Base-by-base conservation (phyloP, 2,113 vertebrate species). In the Clupea harengus region DNA sequence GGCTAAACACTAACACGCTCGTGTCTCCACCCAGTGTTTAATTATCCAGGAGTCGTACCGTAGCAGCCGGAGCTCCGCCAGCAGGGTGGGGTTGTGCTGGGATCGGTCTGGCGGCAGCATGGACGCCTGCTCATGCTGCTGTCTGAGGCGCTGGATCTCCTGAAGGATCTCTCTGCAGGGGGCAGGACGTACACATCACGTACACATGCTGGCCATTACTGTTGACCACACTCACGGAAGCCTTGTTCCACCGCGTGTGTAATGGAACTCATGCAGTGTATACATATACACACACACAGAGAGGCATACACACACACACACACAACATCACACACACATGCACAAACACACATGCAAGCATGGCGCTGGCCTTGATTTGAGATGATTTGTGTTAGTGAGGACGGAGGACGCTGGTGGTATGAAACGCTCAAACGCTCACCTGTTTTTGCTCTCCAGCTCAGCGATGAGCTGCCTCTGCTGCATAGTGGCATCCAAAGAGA, bases 371-470 rank as follows among this genome's bases (percentile, higher is more conserved):
- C 6, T 20, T 4, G 15, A 20, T 47, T 47, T 2, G 8, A 22
- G 54, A 39, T 60, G 20, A 60, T 60, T 4, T 60, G 54, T 60
- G 54, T 60, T 60, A 60, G 6, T 20, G 20, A 20, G 54, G 20
- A 39, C 39, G 2, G 39, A 39, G 11, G 50, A 50, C 11, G 50
- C 18, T 57, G 17, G 6, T 20, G 7, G 20, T 60, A 11, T 49
- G 47, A 49, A 11, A 11, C 9, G 47, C 47, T 11, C 9, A 49
- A 9, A 22, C 20, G 82, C 92, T 92, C 91, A 99, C 98, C 97
- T 96, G 95, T 99, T 99, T 94, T 99, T 99, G 92, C 96, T 98
- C 93, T 99, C 98, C 0, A 99, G 96, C 93, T 99, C 98, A 11
- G 98, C 98, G 46, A 99, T 99, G 91, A 99, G 96, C 92, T 99